Base-by-base conservation (phyloP, 2,797 vertebrate species). In the Setipinna tenuifilis region DNA sequence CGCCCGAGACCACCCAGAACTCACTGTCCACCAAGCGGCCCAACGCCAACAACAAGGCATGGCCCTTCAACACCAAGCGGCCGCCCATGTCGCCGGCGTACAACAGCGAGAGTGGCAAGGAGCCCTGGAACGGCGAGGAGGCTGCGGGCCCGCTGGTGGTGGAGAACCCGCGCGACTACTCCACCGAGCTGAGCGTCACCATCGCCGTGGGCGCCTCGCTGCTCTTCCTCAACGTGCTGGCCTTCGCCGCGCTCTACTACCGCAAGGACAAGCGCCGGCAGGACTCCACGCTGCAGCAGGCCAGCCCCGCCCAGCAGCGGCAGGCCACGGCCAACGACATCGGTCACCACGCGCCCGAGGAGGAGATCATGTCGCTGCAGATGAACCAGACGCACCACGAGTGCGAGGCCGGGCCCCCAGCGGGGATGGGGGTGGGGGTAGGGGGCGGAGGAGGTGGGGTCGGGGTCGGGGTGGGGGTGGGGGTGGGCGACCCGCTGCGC, bases 231-330 rank as follows among this genome's bases (percentile, higher is more conserved):
- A 99, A 99, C 0, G 98, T 99, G 46, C 93, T 99, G 90, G 98
- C 98, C 41, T 99, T 99, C 0, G 98, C 98, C 0, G 98, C 98
- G 6, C 97, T 99, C 85, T 99, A 99, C 93, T 99, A 99, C 93
- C 97, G 98, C 88, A 99, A 99, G 94, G 98, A 99, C 96, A 99
- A 99, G 93, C 95, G 97, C 50, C 96, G 97, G 17, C 98, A 98
- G 93, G 98, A 98, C 91, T 96, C 97, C 0, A 94, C 97, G 92
- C 96, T 96, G 81, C 95, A 95, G 75, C 98, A 97, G 91, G 96
- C 97, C 86, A 99, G 98, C 93, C 98, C 97, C 0, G 97, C 97
- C 93, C 95, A 93, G 0, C 97, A 97, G 95, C 96, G 92, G 5
- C 96, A 96, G 9, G 88, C 96, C 0, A 92, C 91, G 86, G 87